Conservation (phyloP, 2,888 invertebrate species). For the Dryobotodes eremita region DNA sequence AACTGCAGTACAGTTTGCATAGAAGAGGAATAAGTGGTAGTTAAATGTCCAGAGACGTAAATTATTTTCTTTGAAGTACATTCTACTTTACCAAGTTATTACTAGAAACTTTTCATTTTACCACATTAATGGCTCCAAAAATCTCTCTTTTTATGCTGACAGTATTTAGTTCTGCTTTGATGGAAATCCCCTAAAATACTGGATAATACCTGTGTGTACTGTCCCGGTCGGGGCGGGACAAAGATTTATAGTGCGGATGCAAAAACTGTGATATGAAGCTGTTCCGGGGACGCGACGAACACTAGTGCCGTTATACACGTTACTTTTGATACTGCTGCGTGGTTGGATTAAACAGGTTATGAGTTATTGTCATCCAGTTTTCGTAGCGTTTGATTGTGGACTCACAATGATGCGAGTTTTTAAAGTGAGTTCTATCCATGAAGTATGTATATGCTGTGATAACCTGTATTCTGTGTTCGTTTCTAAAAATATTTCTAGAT, state of each 20-base stretch:
- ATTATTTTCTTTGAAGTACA: conserved; percentile 8
- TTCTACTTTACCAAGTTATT: not conserved
- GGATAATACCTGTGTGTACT: conserved; percentile 2
- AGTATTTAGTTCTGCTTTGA: conserved; percentile 8
- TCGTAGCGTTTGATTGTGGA: not conserved
- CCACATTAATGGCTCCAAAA: not conserved
- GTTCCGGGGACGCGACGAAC: conserved; percentile 29
- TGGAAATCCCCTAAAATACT: conserved; percentile 36
- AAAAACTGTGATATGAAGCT: conserved; percentile 62
- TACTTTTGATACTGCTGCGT: conserved; percentile 40
- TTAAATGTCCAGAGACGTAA: conserved; percentile 4
- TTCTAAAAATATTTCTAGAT: too few species aligned
- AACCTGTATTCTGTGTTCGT: too few species aligned
- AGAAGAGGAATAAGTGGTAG: not conserved
- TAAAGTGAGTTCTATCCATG: not conserved
- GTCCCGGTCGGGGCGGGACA: not conserved
- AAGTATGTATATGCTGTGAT: not conserved
- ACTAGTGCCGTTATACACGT: conserved; percentile 53
- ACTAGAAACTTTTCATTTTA: not conserved
- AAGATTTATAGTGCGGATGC: conserved; percentile 56
- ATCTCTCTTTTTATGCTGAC: not conserved
- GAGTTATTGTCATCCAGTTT: conserved; percentile 20
- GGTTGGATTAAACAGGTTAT: conserved; percentile 12
- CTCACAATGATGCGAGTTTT: not conserved
- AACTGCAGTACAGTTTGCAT: conserved; percentile 15